Evolutionary conservation across 2,113 vertebrate genomes (phyloP).

Genomic region (Callaeas wilsoni): DNA sequence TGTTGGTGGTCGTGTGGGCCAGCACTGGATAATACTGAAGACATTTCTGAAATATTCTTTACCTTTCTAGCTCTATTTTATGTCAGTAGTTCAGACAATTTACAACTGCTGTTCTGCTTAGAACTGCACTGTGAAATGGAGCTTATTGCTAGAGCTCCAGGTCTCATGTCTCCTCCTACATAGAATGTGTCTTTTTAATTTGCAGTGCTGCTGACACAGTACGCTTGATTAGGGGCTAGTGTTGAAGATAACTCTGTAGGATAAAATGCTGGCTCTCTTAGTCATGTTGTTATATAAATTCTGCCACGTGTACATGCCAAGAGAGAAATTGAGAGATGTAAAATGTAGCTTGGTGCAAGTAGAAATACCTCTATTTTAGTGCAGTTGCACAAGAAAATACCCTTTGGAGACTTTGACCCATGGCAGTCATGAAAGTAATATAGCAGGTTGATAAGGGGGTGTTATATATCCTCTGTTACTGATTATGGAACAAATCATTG

Average conservation of each 20-base stretch:
- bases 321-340: neutral
- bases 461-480: neutral
- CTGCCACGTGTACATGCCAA: neutral
- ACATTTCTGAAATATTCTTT: conserved; percentile 49
- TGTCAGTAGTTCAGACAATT: conserved; percentile 32
- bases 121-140: neutral
- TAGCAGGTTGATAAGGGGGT: neutral
- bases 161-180: neutral
- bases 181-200: conserved; percentile 37
- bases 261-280: conserved; percentile 34
- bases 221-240: conserved; percentile 30
- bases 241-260: conserved; percentile 35
- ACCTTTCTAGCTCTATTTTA: conserved; percentile 44
- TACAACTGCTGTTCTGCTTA: neutral
- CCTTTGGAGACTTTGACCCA: neutral
- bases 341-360: neutral
- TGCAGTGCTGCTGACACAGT: conserved; percentile 3
- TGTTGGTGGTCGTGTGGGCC: conserved; percentile 1
- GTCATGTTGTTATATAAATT: conserved; percentile 30
- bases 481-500: neutral
- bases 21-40: neutral
- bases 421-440: neutral
- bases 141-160: neutral
- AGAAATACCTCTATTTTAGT: neutral
- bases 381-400: neutral